A percentile compares a stretch with the other conserved stretches of the same genome.
Conservation (phyloP, 2,113 vertebrate genomes). For the Ptyas mucosa region DNA sequence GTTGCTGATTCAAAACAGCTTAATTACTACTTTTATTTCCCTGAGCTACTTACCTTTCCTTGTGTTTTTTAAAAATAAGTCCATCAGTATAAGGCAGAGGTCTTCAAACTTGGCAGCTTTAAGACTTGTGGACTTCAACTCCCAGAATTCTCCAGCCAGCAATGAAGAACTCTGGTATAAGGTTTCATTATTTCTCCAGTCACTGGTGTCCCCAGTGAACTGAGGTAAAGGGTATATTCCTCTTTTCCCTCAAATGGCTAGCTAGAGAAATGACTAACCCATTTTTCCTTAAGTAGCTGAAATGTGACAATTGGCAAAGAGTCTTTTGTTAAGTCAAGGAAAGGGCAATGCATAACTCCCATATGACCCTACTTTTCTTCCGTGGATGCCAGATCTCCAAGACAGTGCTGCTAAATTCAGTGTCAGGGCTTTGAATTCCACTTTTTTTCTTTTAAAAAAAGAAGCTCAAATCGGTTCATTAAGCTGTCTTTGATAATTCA, state of each 20-base stretch:
- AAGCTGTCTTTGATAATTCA: neutral
- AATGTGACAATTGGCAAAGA: neutral
- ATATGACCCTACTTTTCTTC: neutral
- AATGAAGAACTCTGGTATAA: neutral
- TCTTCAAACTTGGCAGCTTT: too few species aligned
- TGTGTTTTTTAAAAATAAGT: neutral
- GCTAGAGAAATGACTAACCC: neutral
- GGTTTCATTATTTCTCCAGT: neutral
- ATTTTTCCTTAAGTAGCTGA: neutral
- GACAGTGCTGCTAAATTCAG: neutral
- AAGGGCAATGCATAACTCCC: neutral
- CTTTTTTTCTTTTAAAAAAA: neutral
- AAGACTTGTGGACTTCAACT: too few species aligned
- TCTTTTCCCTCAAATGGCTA: neutral
- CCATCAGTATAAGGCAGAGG: neutral
- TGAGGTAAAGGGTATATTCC: neutral
- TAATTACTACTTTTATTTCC: neutral
- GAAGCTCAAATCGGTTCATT: neutral
- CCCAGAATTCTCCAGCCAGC: too few species aligned
- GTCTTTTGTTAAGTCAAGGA: neutral
- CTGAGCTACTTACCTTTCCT: neutral
- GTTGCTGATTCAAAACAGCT: neutral
- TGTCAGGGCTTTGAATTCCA: neutral
- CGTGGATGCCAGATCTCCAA: neutral
- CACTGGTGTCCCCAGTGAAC: neutral